Percentiles rank a stretch among this genome's conserved stretches.
Conservation (phyloP, 2,888 invertebrate genomes). For the Luffia ferchaultella region DNA sequence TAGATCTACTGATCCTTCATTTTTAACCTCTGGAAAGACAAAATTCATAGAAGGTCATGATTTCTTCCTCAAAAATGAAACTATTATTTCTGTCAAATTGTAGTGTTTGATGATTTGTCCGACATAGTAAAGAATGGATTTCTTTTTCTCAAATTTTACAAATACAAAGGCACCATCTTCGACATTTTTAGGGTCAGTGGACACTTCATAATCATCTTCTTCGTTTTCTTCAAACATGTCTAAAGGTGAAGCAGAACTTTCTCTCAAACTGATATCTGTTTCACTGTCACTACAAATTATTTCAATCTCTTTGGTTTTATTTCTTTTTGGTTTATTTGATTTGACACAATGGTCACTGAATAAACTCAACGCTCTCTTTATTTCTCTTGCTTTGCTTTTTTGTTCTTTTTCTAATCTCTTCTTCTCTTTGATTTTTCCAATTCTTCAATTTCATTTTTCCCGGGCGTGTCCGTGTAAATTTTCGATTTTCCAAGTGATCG, state of each 20-base stretch:
- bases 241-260: constrained; percentile 13
- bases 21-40: constrained; percentile 3
- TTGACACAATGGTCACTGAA: neutral
- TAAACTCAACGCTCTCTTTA: constrained; percentile 1
- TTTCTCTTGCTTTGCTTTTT: constrained; percentile 1
- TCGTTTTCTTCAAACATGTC: constrained; percentile 7
- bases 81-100: no score
- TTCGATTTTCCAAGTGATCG: constrained; percentile 6
- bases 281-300: constrained; percentile 8
- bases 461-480: constrained; percentile 8
- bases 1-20: constrained; percentile 4
- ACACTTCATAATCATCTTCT: constrained; percentile 7
- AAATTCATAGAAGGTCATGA: constrained; percentile 2
- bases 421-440: constrained; percentile 4
- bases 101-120: constrained; percentile 9
- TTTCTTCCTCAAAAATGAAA: constrained; percentile 5
- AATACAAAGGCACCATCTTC: constrained; percentile 6
- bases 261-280: constrained; percentile 8
- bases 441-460: constrained; percentile 7
- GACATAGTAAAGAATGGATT: constrained; percentile 7
- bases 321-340: neutral
- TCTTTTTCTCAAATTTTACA: constrained; percentile 9
- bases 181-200: constrained; percentile 7
- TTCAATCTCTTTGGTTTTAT: neutral
- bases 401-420: constrained; percentile 6